Evolutionary conservation across 2,888 invertebrate species (phyloP), one percentile per base, ranked within the genome.

Genomic region (Gandaritis pyraliata): DNA sequence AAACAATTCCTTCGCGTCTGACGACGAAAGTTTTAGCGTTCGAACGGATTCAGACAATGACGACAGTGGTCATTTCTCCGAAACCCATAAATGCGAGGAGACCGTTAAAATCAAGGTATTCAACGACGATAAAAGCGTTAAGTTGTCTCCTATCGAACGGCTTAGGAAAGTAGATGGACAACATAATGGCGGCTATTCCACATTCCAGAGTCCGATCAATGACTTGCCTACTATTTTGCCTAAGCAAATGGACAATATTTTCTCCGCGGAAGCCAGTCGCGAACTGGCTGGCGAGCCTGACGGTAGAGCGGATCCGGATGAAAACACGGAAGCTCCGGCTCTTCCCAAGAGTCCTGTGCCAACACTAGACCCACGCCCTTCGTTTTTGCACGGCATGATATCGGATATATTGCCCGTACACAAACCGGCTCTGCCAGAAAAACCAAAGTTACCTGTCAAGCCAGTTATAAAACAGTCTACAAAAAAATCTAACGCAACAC

Each of bases 201-300:
- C 92, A 79, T 92, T 92, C 76, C 92, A 91, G 79, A 84, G 81
- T 73, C 90, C 90, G 62, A 88, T 92, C 64, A 86, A 91, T 68
- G 92, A 93, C 72, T 82, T 93, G 87, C 92, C 93, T 51, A 70
- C 86, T 16, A 92, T 93, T 67, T 77, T 92, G 66, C 87, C 92
- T 8, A 92, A 92, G 76, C 83, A 85, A 65, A 71, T 83, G 45
- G 90, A 90, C 69, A 78, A 78, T 64, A 78, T 92, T 53, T 93
- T 93, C 76, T 91, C 93, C 11, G 88, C 89, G n/a, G 93, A 93
- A 76, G 94, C 94, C 52, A 96, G 95, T 79, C 93, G 97, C 30
- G 97, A 97, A 76, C 87, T 95, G 69, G 97, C 96, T 8, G 97
- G 97, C 8, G 97, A 96, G 75, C 97, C 97, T 0, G 97, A 97